Evolutionary conservation across 2,113 vertebrate genomes (phyloP), one percentile per base, ranked within the genome.

Genomic region (Pongo abelii): DNA sequence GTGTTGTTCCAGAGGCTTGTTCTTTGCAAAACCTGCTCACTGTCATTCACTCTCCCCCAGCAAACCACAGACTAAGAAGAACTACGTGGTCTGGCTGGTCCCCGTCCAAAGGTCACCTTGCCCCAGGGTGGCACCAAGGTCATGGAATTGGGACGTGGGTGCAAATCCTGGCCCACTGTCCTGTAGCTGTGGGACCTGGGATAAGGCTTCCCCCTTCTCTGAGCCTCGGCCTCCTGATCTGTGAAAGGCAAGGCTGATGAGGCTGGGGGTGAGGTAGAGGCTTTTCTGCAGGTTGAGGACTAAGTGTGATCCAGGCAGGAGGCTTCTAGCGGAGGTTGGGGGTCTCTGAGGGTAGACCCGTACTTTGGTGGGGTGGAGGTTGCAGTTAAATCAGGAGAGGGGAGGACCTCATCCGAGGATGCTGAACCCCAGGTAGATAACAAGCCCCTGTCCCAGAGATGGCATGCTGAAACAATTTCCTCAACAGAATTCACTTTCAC

Each of bases 401-500:
- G 32, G 32, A 61, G 84, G 78, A 14, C 18, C 23, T 38, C 2
- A 9, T 16, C 59, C 6, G 2, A 27, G 38, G 38, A 30, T 23
- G 4, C 27, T 2, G 22, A 81, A 12, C 48, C 75, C n/a, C 50
- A 27, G 90, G 67, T 70, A 22, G 84, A 25, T 40, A 40, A 84
- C 61, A 32, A 46, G 52, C 55, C 74, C 67, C 12, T n/a, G 55
- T 27, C 67, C 75, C 27, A 17, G 75, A 74, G 92, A 64, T 35
- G 70, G 48, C 8, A 0, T 9, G 70, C 70, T 20, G 32, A 78
- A 84, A 78, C 94, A 86, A 17, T 70, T 22, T 52, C 69, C 46
- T 8, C 20, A 81, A 92, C 64, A 43, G 84, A 80, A 70, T 57
- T 93, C 92, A 89, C 97, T 97, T 97, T 95, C 97, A 89, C 95